Conservation (phyloP, 2,797 vertebrate genomes). For the Neoniphon sammara region DNA sequence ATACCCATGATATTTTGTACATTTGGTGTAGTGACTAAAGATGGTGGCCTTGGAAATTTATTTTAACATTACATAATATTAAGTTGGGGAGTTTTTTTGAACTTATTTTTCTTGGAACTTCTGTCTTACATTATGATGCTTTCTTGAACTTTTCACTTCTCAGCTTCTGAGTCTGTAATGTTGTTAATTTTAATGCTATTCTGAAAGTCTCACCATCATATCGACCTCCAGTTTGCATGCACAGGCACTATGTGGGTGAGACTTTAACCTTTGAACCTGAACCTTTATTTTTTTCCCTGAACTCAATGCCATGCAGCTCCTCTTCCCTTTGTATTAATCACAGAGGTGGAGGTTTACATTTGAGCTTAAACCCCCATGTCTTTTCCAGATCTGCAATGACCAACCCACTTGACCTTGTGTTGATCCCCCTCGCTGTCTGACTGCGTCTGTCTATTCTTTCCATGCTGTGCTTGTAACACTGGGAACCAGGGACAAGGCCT, state of each 20-base stretch:
- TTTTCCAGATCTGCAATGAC: too few species aligned
- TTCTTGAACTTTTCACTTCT: neutral
- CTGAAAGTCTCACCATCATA: neutral
- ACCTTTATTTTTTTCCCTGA: too few species aligned
- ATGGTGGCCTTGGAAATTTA: too few species aligned
- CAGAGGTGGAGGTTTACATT: too few species aligned
- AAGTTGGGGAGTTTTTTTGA: neutral
- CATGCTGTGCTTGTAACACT: neutral
- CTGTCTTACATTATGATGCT: neutral
- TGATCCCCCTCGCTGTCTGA: neutral
- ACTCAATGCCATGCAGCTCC: neutral
- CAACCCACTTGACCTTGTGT: too few species aligned
- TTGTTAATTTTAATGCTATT: neutral
- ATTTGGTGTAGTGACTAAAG: neutral
- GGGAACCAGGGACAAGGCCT: neutral
- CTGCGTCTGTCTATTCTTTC: neutral
- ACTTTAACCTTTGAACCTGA: neutral
- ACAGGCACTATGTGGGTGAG: neutral
- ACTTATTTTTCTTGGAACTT: neutral
- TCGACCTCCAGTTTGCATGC: neutral
- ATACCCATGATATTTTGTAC: neutral
- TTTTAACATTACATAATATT: neutral
- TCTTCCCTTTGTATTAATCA: neutral
- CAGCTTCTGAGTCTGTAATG: neutral
- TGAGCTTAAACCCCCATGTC: neutral